Evolutionary conservation across 2,888 invertebrate species (phyloP), one percentile per base, ranked within the genome.

Genomic region (Apamea anceps): DNA sequence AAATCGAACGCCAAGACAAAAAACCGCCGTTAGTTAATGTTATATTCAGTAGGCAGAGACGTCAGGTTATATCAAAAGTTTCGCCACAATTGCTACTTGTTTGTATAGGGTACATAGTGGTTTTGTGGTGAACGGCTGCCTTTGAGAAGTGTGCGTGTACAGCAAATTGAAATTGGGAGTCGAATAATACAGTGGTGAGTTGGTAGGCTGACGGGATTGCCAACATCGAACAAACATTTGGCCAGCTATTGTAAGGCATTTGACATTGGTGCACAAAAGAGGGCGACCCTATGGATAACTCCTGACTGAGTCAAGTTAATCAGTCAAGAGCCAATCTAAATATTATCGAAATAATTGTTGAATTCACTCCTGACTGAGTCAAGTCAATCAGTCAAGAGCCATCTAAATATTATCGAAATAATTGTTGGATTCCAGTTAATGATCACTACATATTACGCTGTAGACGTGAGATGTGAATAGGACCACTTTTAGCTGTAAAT

Each of bases 11-110:
- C 88, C 92, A 90, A 89, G 91, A 91, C 92, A 93, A 94, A 95
- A 95, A 96, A 94, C 93, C 91, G 88, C 90, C 89, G 90, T 81
- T 76, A 92, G 93, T 94, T 94, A 94, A 95, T 96, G 95, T 96
- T 95, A 96, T 95, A 96, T 96, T 96, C 95, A 95, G 93, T 90
- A 95, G 95, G 93, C 92, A 89, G 12, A 90, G 90, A 82, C 86
- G 91, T 84, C 67, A 74, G 92, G 91, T 94, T 94, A 93, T 94
- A 93, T 92, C 93, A 91, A 93, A 95, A 95, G 92, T 95, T 95
- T 92, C 90, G 88, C 86, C 86, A 79, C 90, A 88, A 91, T 89
- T 87, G 87, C 77, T 80, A 78, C 79, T 72, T 80, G 87, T 86
- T 80, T 54, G 77, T 51, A 48, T 18, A 32, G n/a, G 79, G 37